phyloP scores from a whole-genome alignment of 2,888 invertebrate species.

The Argyra leucocephala region DNA sequence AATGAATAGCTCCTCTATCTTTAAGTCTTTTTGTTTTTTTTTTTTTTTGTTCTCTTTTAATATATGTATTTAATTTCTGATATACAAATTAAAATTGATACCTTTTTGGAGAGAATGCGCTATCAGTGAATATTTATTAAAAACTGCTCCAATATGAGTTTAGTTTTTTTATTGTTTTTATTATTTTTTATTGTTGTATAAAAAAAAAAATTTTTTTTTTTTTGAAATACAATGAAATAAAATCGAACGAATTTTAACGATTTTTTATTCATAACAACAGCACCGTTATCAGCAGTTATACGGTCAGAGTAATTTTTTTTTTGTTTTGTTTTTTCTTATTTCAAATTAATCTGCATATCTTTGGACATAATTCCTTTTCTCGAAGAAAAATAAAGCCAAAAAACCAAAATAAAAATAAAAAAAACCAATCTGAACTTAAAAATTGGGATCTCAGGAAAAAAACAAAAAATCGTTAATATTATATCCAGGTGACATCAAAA shows the following conservation, averaged over 20 bases:
- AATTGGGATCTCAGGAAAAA: not conserved
- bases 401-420: not conserved
- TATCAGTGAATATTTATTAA: slow-evolving; percentile 1
- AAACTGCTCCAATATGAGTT: not conserved
- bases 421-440: too few relatives aligned
- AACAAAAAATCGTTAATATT: not conserved
- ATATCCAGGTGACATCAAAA: not conserved
- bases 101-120: not conserved
- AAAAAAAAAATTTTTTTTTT: not conserved
- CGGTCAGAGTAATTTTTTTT: not conserved
- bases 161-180: not conserved
- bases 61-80: not conserved
- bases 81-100: slow-evolving; percentile 3
- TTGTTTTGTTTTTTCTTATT: not conserved
- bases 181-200: not conserved
- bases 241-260: slow-evolving; percentile 6
- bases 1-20: too few relatives aligned
- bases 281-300: not conserved
- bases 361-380: not conserved
- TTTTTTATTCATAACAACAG: not conserved
- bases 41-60: not conserved
- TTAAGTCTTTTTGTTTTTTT: too few relatives aligned
- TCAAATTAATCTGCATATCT: not conserved
- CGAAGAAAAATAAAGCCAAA: not conserved
- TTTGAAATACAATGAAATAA: not conserved